phyloP scores from a whole-genome alignment of 2,113 vertebrate species.

The Pipra filicauda region DNA sequence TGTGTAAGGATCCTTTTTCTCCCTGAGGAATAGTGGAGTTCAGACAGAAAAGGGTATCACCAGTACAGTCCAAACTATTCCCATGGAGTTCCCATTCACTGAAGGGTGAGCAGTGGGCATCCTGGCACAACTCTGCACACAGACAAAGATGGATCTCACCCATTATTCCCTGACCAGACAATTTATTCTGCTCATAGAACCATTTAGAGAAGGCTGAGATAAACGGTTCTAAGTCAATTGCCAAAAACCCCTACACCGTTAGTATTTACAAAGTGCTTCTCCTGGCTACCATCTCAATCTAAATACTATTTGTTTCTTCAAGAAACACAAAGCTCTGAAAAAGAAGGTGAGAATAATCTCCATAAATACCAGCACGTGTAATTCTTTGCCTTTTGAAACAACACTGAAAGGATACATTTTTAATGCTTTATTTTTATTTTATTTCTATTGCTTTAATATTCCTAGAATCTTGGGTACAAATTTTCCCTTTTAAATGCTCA shows the following conservation, averaged over 20 bases:
- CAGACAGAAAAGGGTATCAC: background rate
- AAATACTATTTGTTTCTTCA: background rate
- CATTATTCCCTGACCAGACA: background rate
- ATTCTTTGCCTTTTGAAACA: background rate
- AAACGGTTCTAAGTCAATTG: background rate
- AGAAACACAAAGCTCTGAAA: background rate
- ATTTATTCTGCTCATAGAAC: background rate
- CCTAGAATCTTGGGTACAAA: background rate
- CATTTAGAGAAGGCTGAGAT: background rate
- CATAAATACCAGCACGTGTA: background rate
- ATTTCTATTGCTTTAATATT: background rate
- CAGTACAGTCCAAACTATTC: background rate
- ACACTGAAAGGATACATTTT: background rate
- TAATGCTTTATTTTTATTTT: background rate
- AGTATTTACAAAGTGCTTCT: background rate
- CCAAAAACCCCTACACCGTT: background rate
- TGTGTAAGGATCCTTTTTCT: background rate
- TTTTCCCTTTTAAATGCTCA: background rate
- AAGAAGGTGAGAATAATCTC: background rate
- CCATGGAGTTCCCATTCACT: background rate
- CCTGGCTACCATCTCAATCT: background rate
- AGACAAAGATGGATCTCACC: background rate
- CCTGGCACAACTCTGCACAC: background rate
- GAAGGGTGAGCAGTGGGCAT: background rate
- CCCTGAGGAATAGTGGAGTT: background rate